Evolutionary conservation across 2,797 vertebrate genomes (phyloP).

Genomic region (Anomalospiza imberbis): DNA sequence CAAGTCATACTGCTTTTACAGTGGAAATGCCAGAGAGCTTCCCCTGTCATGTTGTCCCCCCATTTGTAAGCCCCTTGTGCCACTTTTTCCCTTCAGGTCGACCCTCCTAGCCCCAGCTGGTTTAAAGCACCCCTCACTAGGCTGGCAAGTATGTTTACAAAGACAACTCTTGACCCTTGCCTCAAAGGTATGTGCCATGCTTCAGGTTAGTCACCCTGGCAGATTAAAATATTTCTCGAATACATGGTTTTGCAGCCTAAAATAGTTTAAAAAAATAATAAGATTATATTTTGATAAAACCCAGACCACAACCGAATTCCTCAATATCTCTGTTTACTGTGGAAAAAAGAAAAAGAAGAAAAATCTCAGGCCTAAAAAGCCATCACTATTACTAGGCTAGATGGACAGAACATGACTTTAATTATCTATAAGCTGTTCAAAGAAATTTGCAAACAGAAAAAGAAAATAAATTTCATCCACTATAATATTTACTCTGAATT

Average conservation of each 20-base stretch:
- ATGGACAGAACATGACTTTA: background rate
- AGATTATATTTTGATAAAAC: background rate
- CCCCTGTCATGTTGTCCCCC: background rate
- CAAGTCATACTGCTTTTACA: background rate
- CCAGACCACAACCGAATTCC: background rate
- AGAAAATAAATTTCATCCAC: background rate
- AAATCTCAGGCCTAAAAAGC: background rate
- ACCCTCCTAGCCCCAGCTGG: background rate
- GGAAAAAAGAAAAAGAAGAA: background rate
- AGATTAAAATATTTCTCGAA: background rate
- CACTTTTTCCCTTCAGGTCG: background rate
- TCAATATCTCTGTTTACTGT: background rate
- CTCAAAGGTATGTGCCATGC: background rate
- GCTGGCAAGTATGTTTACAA: background rate
- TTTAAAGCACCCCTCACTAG: background rate
- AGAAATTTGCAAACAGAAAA: background rate
- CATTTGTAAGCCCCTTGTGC: background rate
- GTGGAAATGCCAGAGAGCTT: background rate
- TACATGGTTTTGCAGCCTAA: background rate
- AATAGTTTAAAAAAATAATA: background rate
- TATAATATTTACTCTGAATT: background rate
- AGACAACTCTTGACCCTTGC: background rate
- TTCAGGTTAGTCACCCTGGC: background rate
- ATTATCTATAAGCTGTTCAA: background rate
- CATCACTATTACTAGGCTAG: background rate